Percentiles rank a stretch among this genome's conserved stretches.
Conservation (phyloP, 1,140 invertebrate genomes). For the Oedothorax gibbosus region DNA sequence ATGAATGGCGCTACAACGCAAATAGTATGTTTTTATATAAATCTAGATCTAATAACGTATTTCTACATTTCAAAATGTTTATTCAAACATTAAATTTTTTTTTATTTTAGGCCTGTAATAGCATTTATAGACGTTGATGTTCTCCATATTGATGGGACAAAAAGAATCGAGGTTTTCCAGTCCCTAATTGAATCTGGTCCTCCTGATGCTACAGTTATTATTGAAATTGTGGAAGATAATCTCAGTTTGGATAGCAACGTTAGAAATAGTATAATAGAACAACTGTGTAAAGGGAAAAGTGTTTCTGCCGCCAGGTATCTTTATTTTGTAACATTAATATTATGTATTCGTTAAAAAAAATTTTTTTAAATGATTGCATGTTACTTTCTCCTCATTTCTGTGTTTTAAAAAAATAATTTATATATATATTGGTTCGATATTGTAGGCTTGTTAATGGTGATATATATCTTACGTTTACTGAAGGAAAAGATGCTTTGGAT, state of each 20-base stretch:
- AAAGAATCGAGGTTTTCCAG: slow-evolving; percentile 81
- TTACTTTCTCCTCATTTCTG: slow-evolving; percentile 3
- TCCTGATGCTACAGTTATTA: slow-evolving; percentile 93
- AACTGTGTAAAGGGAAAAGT: slow-evolving; percentile 82
- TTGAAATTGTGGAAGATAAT: slow-evolving; percentile 68
- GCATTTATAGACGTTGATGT: slow-evolving; percentile 90
- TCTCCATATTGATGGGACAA: slow-evolving; percentile 79
- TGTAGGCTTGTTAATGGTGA: slow-evolving; percentile 87
- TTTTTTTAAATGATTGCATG: slow-evolving; percentile 37
- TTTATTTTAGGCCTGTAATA: slow-evolving; percentile 80
- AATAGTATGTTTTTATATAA: too few species aligned
- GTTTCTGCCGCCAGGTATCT: slow-evolving; percentile 77
- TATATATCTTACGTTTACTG: slow-evolving; percentile 90
- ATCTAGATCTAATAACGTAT: not conserved
- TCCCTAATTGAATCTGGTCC: slow-evolving; percentile 90
- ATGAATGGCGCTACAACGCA: too few species aligned
- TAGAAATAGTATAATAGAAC: slow-evolving; percentile 78
- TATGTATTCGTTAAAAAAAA: slow-evolving; percentile 6
- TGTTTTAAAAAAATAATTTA: not conserved
- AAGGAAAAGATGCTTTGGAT: slow-evolving; percentile 84
- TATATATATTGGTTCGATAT: slow-evolving; percentile 17
- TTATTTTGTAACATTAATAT: slow-evolving; percentile 5
- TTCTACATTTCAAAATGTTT: too few species aligned
- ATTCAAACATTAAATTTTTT: too few species aligned
- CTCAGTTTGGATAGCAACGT: slow-evolving; percentile 77